These are phyloP conservation scores for Drosophila bocqueti DNA, from an alignment of 1,140 invertebrate species.

Conservation along the genomic window DNA sequence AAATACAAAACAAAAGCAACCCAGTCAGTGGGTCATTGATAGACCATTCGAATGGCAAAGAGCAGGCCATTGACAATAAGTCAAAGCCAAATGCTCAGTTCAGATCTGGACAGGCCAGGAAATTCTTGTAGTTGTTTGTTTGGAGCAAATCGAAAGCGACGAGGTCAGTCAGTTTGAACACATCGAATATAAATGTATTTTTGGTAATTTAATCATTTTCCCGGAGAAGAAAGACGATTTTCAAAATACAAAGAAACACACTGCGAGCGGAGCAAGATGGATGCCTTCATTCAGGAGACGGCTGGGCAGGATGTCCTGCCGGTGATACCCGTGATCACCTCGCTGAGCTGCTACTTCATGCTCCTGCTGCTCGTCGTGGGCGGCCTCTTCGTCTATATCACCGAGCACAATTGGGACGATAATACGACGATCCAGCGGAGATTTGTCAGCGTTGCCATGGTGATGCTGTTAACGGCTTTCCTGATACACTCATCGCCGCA, in stretches of 20 bases:
- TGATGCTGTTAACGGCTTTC: neutral
- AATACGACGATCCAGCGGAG: neutral
- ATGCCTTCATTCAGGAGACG: neutral
- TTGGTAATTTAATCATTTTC: neutral
- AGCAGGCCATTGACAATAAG: constrained; percentile 12
- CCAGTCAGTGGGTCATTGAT: constrained; percentile 46
- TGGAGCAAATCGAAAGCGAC: neutral
- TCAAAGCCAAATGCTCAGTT: constrained; percentile 6
- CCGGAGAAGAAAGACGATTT: no score
- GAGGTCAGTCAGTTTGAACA: neutral
- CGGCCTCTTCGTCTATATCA: neutral
- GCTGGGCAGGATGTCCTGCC: no score
- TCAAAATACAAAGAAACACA: no score
- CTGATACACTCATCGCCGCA: neutral
- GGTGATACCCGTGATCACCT: neutral
- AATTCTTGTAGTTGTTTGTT: neutral
- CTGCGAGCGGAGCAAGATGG: neutral
- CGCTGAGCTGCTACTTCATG: neutral
- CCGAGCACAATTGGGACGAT: neutral
- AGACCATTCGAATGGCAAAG: constrained; percentile 32
- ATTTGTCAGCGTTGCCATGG: neutral
- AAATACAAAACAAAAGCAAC: constrained; percentile 7
- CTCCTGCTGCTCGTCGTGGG: neutral
- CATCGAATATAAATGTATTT: neutral
- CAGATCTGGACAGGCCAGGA: neutral